These are phyloP conservation scores for Paramormyrops hopkinsi DNA, from an alignment of 2,797 vertebrate genomes.

Conservation along the genomic window DNA sequence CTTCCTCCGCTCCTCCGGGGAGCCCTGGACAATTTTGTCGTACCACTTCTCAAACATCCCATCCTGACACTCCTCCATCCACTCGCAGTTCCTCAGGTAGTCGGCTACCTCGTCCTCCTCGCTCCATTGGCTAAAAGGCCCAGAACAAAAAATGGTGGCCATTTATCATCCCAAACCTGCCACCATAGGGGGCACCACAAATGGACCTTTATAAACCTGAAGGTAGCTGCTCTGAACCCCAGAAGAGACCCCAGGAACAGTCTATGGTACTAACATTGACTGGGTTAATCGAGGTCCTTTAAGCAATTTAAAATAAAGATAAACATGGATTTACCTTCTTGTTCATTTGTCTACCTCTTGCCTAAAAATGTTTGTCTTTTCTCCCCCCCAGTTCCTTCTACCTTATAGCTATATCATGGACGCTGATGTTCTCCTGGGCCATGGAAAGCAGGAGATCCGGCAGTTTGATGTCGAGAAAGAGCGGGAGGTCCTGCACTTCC, in stretches of 20 bases:
- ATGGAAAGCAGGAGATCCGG: slow-evolving; percentile 85
- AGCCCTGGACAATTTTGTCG: slow-evolving; percentile 86
- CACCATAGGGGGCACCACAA: background rate
- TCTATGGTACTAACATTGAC: background rate
- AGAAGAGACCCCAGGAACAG: background rate
- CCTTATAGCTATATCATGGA: slow-evolving; percentile 87
- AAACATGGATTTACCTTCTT: background rate
- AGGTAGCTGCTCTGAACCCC: background rate
- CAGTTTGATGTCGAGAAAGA: slow-evolving; percentile 81
- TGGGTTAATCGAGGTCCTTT: background rate
- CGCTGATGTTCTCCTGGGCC: slow-evolving; percentile 93
- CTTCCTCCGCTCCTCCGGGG: slow-evolving; percentile 87
- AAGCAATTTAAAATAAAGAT: background rate
- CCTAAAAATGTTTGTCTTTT: background rate
- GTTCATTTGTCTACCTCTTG: background rate
- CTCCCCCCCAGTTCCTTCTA: slow-evolving; percentile 40
- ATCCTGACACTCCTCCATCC: slow-evolving; percentile 97
- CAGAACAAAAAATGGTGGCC: background rate
- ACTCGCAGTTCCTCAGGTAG: slow-evolving; percentile 91
- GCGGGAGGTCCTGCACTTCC: slow-evolving; percentile 81
- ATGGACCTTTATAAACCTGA: background rate
- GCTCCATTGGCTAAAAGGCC: slow-evolving; percentile 55
- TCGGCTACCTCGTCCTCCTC: slow-evolving; percentile 93
- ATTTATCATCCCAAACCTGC: background rate
- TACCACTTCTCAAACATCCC: slow-evolving; percentile 97